Percentiles rank a stretch among this genome's conserved stretches.
Conservation (phyloP, 2,113 vertebrate species). For the Petrocephalus zakoni region DNA sequence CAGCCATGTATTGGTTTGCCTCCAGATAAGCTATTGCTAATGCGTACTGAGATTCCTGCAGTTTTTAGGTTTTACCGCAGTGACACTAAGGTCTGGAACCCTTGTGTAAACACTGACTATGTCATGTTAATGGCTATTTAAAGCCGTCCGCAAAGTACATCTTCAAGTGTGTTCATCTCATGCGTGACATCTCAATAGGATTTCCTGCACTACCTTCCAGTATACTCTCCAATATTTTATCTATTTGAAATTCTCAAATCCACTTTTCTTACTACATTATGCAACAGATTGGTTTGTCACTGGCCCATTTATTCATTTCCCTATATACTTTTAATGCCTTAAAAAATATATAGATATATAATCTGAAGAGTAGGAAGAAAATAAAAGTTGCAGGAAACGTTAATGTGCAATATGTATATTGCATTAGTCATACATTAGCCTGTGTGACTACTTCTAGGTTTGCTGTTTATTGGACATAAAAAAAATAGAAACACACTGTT, state of each 20-base stretch:
- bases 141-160: background rate
- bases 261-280: background rate
- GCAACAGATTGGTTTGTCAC: background rate
- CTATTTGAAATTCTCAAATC: background rate
- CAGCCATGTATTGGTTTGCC: background rate
- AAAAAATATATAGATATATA: background rate
- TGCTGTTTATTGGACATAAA: background rate
- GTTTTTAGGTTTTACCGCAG: background rate
- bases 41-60: background rate
- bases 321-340: slow-evolving; percentile 1
- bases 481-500: background rate
- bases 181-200: background rate
- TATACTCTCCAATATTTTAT: background rate
- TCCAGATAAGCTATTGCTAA: background rate
- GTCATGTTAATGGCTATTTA: background rate
- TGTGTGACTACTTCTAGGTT: background rate
- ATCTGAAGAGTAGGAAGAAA: background rate
- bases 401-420: slow-evolving; percentile 4
- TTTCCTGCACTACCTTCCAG: background rate
- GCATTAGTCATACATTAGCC: background rate
- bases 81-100: background rate
- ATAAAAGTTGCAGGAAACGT: background rate
- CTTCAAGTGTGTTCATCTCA: background rate
- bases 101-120: background rate
- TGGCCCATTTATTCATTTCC: background rate